Base-by-base conservation (phyloP, 1,140 invertebrate species). In the Fragariocoptes setiger region DNA sequence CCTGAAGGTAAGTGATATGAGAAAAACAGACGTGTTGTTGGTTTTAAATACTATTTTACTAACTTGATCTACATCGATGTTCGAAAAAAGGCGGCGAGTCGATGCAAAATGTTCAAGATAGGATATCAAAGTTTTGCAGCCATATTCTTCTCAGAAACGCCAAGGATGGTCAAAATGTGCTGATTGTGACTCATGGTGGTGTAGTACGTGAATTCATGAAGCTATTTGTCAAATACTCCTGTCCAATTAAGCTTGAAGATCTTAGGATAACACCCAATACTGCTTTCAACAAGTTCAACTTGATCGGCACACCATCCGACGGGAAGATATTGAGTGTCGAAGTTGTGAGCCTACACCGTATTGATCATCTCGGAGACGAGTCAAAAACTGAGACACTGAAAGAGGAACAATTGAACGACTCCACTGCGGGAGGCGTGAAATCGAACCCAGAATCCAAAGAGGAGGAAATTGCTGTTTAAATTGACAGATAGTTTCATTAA, bases 181-280 rank as follows among this genome's bases (percentile, higher is more conserved):
- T 46, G 16, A 41, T 46, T 14, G 45, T 46, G 14, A 19, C 39
- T 36, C 45, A 46, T 35, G 45, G 45, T 18, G 45, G 45, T 2
- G 43, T 44, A 15, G 41, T 46, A 19, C 42, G 45, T 4, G 38
- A 46, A 20, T 40, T 45, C 12, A 41, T 44, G 4, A 21, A 21
- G 20, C 44, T 17, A 21, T 41, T 46, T 36, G 13, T 19, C 12
- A 19, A 43, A 21, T 14, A 43, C 3, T 43, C 21, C 16, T n/a
- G 40, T 40, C 20, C 38, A 14, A 37, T 3, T 4, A 14, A 17
- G 37, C 12, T 12, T 14, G 19, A 43, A 16, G 14, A 18, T n/a
- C 13, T 25, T 3, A 20, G 36, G 3, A 35, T 43, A 15, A 45
- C 45, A 1, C 45, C 45, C 2, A 46, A 46, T 35, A 46, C 45